Conservation (phyloP, 64 coral and sea anemone species). For the Actinia equina region DNA sequence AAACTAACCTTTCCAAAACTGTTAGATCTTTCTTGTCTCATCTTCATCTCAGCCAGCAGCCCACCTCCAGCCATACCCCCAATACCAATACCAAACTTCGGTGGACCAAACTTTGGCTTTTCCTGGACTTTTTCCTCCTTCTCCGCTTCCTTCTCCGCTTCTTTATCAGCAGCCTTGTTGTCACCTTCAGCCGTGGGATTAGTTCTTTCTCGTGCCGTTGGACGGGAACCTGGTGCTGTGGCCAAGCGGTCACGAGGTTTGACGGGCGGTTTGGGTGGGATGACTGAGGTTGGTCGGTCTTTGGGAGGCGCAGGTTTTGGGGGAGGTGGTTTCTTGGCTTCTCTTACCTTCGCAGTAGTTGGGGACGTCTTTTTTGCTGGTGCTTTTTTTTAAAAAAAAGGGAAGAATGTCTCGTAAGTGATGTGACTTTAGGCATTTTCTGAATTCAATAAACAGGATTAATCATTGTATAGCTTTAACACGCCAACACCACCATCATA, state of each 20-base stretch:
- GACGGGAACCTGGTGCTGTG: not conserved
- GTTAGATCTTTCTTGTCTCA: conserved; percentile 40
- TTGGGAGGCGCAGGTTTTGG: conserved; percentile 10
- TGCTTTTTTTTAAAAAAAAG: not conserved
- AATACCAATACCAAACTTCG: conserved; percentile 61
- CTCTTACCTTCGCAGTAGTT: not conserved
- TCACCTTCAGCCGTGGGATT: not conserved
- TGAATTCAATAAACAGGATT: too few species aligned
- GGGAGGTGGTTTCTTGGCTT: not conserved
- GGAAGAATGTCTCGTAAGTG: not conserved
- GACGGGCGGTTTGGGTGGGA: conserved; percentile 12
- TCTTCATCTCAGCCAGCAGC: conserved; percentile 53
- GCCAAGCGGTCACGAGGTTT: conserved; percentile 6
- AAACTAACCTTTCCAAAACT: conserved; percentile 29
- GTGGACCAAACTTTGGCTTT: conserved; percentile 13
- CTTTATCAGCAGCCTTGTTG: not conserved
- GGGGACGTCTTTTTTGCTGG: not conserved
- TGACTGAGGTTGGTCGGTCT: conserved; percentile 6
- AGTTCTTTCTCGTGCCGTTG: not conserved
- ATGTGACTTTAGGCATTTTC: too few species aligned
- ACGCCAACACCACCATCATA: too few species aligned
- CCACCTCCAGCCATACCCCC: conserved; percentile 54
- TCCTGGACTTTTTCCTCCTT: not conserved
- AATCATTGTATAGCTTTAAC: too few species aligned
- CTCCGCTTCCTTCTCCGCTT: not conserved